These are phyloP conservation scores for Cecidostiba fungosa DNA, from an alignment of 2,888 invertebrate species.

Conservation along the genomic window DNA sequence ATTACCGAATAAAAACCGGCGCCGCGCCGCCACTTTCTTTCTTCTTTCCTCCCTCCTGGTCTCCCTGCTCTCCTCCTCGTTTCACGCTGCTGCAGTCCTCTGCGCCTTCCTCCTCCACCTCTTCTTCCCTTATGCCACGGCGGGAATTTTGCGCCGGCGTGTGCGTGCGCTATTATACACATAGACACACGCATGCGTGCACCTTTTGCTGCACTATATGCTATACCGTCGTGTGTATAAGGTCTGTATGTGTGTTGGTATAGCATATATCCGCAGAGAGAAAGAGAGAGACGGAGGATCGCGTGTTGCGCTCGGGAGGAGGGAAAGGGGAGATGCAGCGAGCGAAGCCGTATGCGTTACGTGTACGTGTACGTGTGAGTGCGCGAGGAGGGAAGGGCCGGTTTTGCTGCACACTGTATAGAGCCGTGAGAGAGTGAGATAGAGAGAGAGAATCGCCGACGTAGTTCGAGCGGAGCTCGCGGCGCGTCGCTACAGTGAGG, in stretches of 20 bases:
- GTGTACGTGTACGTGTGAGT: not conserved
- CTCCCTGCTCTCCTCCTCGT: not conserved
- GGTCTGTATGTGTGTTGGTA: not conserved
- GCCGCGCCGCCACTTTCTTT: slow-evolving; percentile 54
- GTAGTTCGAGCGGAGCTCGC: slow-evolving; percentile 67
- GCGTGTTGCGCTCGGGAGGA: slow-evolving; percentile 50
- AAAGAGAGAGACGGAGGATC: slow-evolving; percentile 16
- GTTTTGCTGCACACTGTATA: slow-evolving; percentile 32
- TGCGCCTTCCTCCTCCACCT: slow-evolving; percentile 5
- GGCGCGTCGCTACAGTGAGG: slow-evolving; percentile 68
- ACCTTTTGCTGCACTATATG: too few relatives aligned
- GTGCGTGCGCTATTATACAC: not conserved
- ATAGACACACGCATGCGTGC: not conserved
- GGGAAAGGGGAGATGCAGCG: slow-evolving; percentile 50
- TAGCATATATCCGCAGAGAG: not conserved
- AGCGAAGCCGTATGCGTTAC: not conserved
- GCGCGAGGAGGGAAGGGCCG: slow-evolving; percentile 60
- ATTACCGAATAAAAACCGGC: slow-evolving; percentile 75
- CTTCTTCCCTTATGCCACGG: slow-evolving; percentile 26
- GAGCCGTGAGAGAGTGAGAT: slow-evolving; percentile 43
- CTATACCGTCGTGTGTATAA: too few relatives aligned
- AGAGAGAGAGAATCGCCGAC: slow-evolving; percentile 47
- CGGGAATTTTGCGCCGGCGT: slow-evolving; percentile 16
- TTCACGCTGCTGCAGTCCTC: not conserved
- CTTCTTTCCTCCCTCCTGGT: not conserved